Evolutionary conservation across 2,113 vertebrate species (phyloP), one percentile per base, ranked within the genome.

Genomic region (Leucopsar rothschildi): DNA sequence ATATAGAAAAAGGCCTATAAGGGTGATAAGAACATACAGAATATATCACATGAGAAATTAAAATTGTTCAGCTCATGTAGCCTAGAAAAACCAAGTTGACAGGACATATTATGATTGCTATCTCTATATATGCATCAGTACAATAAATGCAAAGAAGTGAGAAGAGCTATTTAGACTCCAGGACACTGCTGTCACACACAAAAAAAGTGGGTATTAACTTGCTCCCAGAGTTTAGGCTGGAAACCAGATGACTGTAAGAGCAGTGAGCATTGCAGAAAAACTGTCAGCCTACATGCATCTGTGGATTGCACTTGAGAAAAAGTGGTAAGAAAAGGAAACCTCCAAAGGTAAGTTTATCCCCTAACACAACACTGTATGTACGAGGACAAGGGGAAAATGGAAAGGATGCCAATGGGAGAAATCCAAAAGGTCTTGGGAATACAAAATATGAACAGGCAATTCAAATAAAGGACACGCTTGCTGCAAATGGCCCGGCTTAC

Each of bases 401-500:
- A 90, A 91, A 78, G 27, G 23, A 70, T 31, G 12, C 7, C 49
- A 82, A 5, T 0, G 1, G 71, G 61, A 79, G 31, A 70, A 82
- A 37, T 37, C 10, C 49, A 53, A 61, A 83, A 37, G 5, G 29
- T 52, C n/a, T 66, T 73, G 17, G 31, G 55, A 69, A 86, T 5
- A 82, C 15, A 44, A 65, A 73, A 35, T 7, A 61, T 0, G 10
- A 76, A 45, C 27, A 92, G 59, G 15, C 15, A 87, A 37, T 37
- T 59, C 39, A 63, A 76, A 39, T 8, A 25, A 49, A 73, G 63
- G 8, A 40, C 83, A 47, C 4, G 3, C 2, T 23, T 61, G 15
- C 31, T 18, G 2, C 5, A 33, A 56, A 28, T 19, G 13, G 35
- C 37, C 39, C 2, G 4, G 90, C 99, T 98, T 90, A 99, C 99